Base-by-base conservation (phyloP, 2,888 invertebrate genomes). In the Heliconius erato region DNA sequence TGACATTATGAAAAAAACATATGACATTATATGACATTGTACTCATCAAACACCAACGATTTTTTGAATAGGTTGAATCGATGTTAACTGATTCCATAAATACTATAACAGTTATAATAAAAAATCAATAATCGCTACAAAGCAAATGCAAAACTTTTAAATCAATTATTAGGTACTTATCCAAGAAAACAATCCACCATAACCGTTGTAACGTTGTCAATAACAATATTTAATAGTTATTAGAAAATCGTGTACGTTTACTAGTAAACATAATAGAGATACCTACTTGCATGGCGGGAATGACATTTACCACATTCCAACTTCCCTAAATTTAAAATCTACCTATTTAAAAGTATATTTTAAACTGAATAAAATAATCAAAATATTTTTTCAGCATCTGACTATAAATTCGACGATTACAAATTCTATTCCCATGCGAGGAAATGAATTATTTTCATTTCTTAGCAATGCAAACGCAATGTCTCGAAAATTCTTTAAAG, bases 181-280 rank as follows among this genome's bases (percentile, higher is more conserved):
- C 5, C 35, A 40, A 72, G 19, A 14, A n/a, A 26, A 63, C n/a
- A 14, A 40, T 59, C 6, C 59, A 23, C 74, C 59, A 63, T 76
- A 59, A 63, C 26, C 23, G 32, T 35, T 16, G 2, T 76, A 59
- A n/a, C 11, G 5, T 76, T 63, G 63, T 63, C 35, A 40, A 63
- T 76, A 76, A 40, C n/a, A 26, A 63, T 76, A 76, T 63, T 11
- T 28, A 35, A 76, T 76, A 76, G 16, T 40, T 63, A 76, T 76
- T 40, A 40, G n/a, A 65, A 44, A 78, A 49, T 65, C 78, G 28
- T 68, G 78, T 23, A 11, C 67, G 26, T 32, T 78, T 44, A 19
- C 32, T 49, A 28, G 78, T 67, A 67, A 67, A 67, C 77, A 44
- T 11, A 54, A 23, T 54, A 54, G 19, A 54, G 54, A 19, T 54